A percentile compares a stretch with the other conserved stretches of the same genome.
Evolutionary conservation across 2,797 vertebrate genomes (phyloP).

Genomic region (Hippoglossus hippoglossus): DNA sequence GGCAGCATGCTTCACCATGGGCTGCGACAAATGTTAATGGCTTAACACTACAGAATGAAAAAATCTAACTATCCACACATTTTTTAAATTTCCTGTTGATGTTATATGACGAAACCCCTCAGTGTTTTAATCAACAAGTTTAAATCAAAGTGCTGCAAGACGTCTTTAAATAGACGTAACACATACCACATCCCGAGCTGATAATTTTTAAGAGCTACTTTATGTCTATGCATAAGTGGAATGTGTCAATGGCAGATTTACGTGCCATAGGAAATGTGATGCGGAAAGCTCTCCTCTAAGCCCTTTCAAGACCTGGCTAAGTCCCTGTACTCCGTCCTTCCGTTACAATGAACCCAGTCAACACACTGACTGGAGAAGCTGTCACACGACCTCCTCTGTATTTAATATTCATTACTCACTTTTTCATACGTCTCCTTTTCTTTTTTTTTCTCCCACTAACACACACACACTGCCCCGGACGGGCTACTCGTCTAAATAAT

Average conservation of each 20-base stretch:
- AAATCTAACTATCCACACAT: too few species aligned
- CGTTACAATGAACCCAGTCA: slow-evolving; percentile 25
- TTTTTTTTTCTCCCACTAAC: slow-evolving; percentile 4
- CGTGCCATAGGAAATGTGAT: slow-evolving; percentile 52
- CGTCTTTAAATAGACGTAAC: slow-evolving; percentile 10
- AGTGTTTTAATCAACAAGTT: background rate
- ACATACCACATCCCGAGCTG: background rate
- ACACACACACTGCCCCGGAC: background rate
- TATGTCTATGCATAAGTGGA: slow-evolving; percentile 44
- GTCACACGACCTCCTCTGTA: slow-evolving; percentile 13
- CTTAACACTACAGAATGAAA: background rate
- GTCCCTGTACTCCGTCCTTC: slow-evolving; percentile 20
- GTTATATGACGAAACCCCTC: background rate
- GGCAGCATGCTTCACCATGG: background rate
- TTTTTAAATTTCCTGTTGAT: background rate
- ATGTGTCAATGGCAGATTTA: slow-evolving; percentile 58
- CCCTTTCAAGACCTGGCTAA: slow-evolving; percentile 59
- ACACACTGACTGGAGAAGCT: slow-evolving; percentile 26
- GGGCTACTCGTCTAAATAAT: slow-evolving; percentile 62
- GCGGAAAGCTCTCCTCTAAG: slow-evolving; percentile 52
- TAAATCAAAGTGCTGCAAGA: slow-evolving; percentile 4
- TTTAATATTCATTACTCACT: slow-evolving; percentile 64
- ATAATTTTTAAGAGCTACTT: slow-evolving; percentile 34
- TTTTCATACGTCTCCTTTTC: slow-evolving; percentile 39
- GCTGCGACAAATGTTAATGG: slow-evolving; percentile 10